A percentile compares a stretch with the other conserved stretches of the same genome.
Evolutionary conservation across 2,113 vertebrate species (phyloP).

Genomic region (Patagioenas fasciata): DNA sequence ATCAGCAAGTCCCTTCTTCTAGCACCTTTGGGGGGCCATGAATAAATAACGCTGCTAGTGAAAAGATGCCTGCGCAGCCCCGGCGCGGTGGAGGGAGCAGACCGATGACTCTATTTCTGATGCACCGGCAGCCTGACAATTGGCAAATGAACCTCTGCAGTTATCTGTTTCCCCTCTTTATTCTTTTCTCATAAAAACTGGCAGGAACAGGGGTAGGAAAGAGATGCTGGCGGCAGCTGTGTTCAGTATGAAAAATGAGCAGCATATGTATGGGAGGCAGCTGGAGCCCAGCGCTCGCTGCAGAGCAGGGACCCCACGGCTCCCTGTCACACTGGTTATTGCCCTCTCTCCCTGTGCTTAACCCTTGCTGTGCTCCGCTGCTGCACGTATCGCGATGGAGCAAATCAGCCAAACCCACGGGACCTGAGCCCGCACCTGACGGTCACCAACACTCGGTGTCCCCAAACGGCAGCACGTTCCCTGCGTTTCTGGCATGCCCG

Average conservation of each 20-base stretch:
- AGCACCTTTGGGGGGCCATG: neutral
- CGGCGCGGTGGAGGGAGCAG: neutral
- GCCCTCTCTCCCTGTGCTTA: neutral
- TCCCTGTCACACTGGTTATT: neutral
- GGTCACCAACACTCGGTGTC: neutral
- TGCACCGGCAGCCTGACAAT: slow-evolving; percentile 45
- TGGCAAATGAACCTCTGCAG: slow-evolving; percentile 66
- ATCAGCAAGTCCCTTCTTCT: neutral
- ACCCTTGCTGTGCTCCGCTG: neutral
- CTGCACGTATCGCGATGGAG: fast-evolving
- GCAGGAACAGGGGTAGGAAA: slow-evolving; percentile 53
- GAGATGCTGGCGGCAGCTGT: slow-evolving; percentile 64
- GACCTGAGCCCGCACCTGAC: neutral
- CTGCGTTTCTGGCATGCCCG: fast-evolving
- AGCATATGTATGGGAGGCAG: slow-evolving; percentile 48
- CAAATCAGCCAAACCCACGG: neutral
- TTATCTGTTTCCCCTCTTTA: slow-evolving; percentile 54
- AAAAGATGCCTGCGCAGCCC: neutral
- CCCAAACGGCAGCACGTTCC: neutral
- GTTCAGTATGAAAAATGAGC: slow-evolving; percentile 68
- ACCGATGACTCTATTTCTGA: slow-evolving; percentile 8
- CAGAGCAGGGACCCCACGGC: neutral
- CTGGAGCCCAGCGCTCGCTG: neutral
- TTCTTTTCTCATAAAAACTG: slow-evolving; percentile 59
- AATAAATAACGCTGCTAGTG: neutral